Base-by-base conservation (phyloP, 2,888 invertebrate genomes). In the Amphiduros pacificus region DNA sequence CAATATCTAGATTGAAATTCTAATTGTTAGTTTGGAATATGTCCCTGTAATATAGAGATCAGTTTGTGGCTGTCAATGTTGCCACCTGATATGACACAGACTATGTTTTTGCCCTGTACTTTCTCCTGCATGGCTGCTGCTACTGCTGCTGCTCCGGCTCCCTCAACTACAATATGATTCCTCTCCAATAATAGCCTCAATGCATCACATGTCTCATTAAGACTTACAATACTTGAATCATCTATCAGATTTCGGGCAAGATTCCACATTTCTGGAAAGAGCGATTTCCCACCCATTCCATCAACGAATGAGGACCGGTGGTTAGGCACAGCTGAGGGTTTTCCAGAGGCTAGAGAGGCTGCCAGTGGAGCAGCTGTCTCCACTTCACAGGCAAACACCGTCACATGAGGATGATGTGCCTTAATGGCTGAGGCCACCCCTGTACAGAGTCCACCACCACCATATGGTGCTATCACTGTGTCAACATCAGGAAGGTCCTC, bases 1-100 rank as follows among this genome's bases (percentile, higher is more conserved):
- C n/a, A n/a, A n/a, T n/a, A n/a, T n/a, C n/a, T n/a, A n/a, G n/a
- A n/a, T n/a, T n/a, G n/a, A n/a, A n/a, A n/a, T n/a, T n/a, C n/a
- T n/a, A n/a, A n/a, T n/a, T n/a, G n/a, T n/a, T n/a, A n/a, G n/a
- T n/a, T n/a, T 31, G 67, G 67, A 22, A 61, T 40, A 22, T 66
- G 29, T 14, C 68, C 65, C 17, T 63, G 36, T 29, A 69, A 50
- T 6, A 68, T 65, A 11, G 27, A 29, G 1, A 31, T 17, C 2
- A 79, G 62, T 63, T 72, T 74, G 20, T 62, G 40, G 1, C 67
- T 68, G 57, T 79, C 77, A 54, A 79, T 77, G 64, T 78, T 78
- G 4, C 78, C 78, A n/a, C 79, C 79, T 4, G 79, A 77, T 24
- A 79, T 65, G 6, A 79, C 71, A 63, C 78, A 79, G 11, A 77